Base-by-base conservation (phyloP, 2,113 vertebrate species). In the Pyxicephalus adspersus region DNA sequence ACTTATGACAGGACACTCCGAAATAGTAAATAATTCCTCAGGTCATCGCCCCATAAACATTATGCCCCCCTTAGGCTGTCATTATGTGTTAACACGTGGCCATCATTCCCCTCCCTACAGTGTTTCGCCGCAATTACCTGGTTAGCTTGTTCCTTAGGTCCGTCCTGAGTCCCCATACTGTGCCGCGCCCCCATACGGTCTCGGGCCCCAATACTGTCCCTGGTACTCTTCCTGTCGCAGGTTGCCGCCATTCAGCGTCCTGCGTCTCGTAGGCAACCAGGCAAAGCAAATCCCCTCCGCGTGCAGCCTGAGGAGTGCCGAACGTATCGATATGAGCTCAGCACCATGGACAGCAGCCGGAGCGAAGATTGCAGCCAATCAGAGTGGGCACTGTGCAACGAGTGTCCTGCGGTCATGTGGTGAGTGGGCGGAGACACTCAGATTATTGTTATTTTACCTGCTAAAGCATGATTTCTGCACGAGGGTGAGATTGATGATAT, bases 291-390 rank as follows among this genome's bases (percentile, higher is more conserved):
- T 5, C 13, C 57, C 17, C 5, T 22, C 51, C 3, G 34, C 13
- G 4, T 1, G 4, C 20, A 8, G 76, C 6, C 13, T 18, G 51
- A 17, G 2, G 76, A 79, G 52, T 5, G 76, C 76, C 15, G 76
- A 80, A 31, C 54, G 34, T 29, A 68, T 70, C 22, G 66, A 71
- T 58, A 17, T 0, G 4, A 20, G 34, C 13, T 61, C 77, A 80
- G 77, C 65, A 79, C 77, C 34, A 29, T 8, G 34, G 65, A 60
- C 77, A 80, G 77, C n/a, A 38, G 51, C 64, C 20, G 11, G 3
- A 11, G 7, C 17, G 23, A 1, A 25, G 3, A 28, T 16, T 28
- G 3, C 64, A 67, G 66, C 38, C 38, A 45, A 45, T 45, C 38
- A 13, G 8, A 38, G 38, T 1, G 3, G 3, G 3, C 31, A 6